phyloP scores from a whole-genome alignment of 2,113 vertebrate genomes.

The Amia ocellicauda region DNA sequence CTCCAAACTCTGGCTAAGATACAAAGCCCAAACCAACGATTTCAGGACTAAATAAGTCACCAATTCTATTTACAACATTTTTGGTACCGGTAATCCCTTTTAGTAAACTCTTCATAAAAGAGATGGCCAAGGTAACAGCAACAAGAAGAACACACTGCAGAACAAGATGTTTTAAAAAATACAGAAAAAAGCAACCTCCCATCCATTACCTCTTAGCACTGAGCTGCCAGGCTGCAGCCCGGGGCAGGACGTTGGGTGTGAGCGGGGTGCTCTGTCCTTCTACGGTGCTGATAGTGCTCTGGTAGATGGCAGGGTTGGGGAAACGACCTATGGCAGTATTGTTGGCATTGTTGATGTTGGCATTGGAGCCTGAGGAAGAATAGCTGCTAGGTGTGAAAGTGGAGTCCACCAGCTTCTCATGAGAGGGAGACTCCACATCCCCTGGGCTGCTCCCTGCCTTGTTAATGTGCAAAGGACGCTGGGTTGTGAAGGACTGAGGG shows the following conservation, averaged over 20 bases:
- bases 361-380: constrained; percentile 93
- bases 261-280: constrained; percentile 75
- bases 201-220: constrained; percentile 80
- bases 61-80: no score
- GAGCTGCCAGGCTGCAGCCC: constrained; percentile 83
- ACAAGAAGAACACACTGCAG: constrained; percentile 14
- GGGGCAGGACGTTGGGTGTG: constrained; percentile 75
- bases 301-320: constrained; percentile 67
- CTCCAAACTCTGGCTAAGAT: no score
- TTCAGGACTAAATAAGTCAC: no score
- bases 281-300: constrained; percentile 76
- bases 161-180: no score
- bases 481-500: constrained; percentile 93
- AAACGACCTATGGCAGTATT: constrained; percentile 86
- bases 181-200: background rate
- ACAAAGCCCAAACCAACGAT: no score
- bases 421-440: constrained; percentile 85
- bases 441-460: constrained; percentile 83
- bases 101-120: no score
- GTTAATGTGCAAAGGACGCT: constrained; percentile 93
- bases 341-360: constrained; percentile 98
- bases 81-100: no score
- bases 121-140: constrained; percentile 25
- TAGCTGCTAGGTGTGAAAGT: constrained; percentile 97
- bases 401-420: constrained; percentile 94